Evolutionary conservation across 2,797 vertebrate species (phyloP), one percentile per base, ranked within the genome.

Genomic region (Nannoperca obscura): DNA sequence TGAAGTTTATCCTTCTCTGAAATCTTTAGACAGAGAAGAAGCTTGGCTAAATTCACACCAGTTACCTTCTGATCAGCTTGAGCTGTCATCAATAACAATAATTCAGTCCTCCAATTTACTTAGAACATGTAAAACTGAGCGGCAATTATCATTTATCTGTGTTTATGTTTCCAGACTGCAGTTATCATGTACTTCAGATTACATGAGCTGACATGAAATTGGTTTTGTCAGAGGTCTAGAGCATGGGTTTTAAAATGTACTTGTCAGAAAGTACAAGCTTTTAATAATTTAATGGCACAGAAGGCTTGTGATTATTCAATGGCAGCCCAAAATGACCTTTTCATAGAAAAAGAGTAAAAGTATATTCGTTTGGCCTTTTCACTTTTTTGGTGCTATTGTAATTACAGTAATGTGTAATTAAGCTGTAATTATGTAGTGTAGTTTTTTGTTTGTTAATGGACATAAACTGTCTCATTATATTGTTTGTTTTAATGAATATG

Each of bases 221-320:
- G 22, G 20, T 24, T 57, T 79, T 54, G 47, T 75, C n/a, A 34
- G 52, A 52, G 32, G 36, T 60, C 34, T 19, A 13, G 3, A 46
- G 72, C 47, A 34, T 53, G 42, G 7, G 17, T 53, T 68, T 65
- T 24, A 61, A 36, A 76, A 63, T 49, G 42, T 32, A 47, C 42
- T 52, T 49, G 19, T 36, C 19, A 66, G 19, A 62, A 68, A 71
- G 13, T 14, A 53, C 22, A 66, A 42, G 1, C 61, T 63, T 74
- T 62, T 27, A 76, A 62, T 73, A 44, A 40, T 53, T 55, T 15
- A 74, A 64, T 71, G 34, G 46, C n/a, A 55, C 13, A 8, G 27
- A 74, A 64, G 46, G 5, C 8, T 59, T 58, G 65, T 34, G 20
- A 61, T 76, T 82, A 66, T 67, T 78, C 42, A 75, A 2, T 12